These are phyloP conservation scores for Meloidogyne hapla DNA, from an alignment of 1,140 invertebrate genomes.

Conservation along the genomic window DNA sequence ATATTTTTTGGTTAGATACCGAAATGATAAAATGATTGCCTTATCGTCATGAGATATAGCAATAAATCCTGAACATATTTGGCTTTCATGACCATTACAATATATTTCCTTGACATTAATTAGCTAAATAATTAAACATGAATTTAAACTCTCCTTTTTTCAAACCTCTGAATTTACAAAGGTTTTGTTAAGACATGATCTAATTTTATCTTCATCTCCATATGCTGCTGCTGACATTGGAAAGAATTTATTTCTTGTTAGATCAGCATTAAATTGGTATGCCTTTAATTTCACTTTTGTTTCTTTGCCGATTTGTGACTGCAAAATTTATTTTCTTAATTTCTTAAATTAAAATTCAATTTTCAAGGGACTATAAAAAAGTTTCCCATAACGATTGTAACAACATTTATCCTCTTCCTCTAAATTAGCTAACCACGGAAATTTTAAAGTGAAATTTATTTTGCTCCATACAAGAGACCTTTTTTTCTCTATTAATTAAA, in stretches of 20 bases:
- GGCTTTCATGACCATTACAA: conserved; percentile 34
- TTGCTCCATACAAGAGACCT: no score
- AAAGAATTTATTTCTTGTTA: conserved; percentile 31
- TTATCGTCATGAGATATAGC: conserved; percentile 37
- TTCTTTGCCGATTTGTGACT: no score
- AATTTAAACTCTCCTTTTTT: background rate
- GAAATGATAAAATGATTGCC: conserved; percentile 47
- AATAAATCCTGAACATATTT: conserved; percentile 46
- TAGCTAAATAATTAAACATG: background rate
- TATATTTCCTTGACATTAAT: background rate
- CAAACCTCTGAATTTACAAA: conserved; percentile 1
- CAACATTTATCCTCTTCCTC: no score
- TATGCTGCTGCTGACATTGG: conserved; percentile 45
- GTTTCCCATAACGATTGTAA: no score
- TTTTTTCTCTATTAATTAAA: no score
- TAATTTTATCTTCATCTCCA: conserved; percentile 9
- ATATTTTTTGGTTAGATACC: no score
- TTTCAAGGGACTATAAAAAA: no score
- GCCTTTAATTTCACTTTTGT: background rate
- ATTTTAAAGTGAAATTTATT: no score
- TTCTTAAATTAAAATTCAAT: no score
- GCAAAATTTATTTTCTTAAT: no score
- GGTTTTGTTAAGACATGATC: conserved; percentile 15
- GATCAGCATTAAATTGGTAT: background rate
- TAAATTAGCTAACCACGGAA: no score